Base-by-base conservation (phyloP, 53 echinoderm and acorn worm species). In the Echinometra lucunter region DNA sequence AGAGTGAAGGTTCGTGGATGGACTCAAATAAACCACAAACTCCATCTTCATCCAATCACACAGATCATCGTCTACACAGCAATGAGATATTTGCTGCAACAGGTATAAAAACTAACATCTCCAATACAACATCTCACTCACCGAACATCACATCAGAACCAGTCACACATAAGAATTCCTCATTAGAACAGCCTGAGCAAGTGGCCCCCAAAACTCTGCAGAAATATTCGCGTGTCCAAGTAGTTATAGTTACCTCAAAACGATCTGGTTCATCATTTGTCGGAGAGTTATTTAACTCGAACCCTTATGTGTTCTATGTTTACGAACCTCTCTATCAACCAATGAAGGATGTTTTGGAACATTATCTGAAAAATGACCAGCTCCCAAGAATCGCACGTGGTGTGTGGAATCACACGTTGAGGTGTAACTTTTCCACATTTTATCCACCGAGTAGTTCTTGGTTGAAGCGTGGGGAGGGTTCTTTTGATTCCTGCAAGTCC, bases 211-310 rank as follows among this genome's bases (percentile, higher is more conserved):
- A 49, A 45, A 80, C 72, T 34, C 9, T 35, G 35, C 25, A 27
- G 3, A 80, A 19, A 80, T 16, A 27, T 49, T n/a, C 85, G 18
- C 40, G 30, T 38, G 57, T 87, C 16, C 94, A 94, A 32, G 94
- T 96, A 4, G 82, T 97, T 35, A 91, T 98, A 15, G 83, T 98
- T 7, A 94, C 98, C 1, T 53, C 91, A 28, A 97, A 98, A 94
- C 82, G 98, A 58, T 97, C 98, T 35, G 98, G 98, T 44, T 97
- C 98, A 17, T 98, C 97, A 7, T 98, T 98, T 47, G 60, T 98
- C 12, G 97, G 98, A 56, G 98, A 98, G 83, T 87, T 97, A 44
- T 96, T 98, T 42, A 96, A 96, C 49, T 92, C 96, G 25, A 96
- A 98, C 89, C 96, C 95, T 12, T 35, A 95, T 23, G 70, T 95